These are phyloP conservation scores for Palloptera scutellata DNA, from an alignment of 2,888 invertebrate species.

Conservation along the genomic window DNA sequence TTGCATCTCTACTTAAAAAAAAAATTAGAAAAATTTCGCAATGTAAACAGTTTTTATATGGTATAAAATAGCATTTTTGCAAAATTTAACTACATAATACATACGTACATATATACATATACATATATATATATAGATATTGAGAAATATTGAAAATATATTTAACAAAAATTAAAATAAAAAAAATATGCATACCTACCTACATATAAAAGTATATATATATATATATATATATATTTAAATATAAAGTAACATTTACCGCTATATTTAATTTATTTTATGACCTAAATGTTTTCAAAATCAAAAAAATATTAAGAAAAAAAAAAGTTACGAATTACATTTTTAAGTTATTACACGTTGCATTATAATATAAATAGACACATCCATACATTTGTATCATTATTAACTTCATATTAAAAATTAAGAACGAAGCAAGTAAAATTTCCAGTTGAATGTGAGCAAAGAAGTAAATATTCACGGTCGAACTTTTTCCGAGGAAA, in stretches of 20 bases:
- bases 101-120: slow-evolving; percentile 19
- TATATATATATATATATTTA: slow-evolving; percentile 7
- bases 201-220: slow-evolving; percentile 14
- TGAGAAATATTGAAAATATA: slow-evolving; percentile 17
- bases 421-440: background rate
- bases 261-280: background rate
- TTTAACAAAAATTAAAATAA: slow-evolving; percentile 15
- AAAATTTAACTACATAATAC: slow-evolving; percentile 24
- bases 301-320: background rate
- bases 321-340: background rate
- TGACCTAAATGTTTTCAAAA: slow-evolving; percentile 2
- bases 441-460: background rate
- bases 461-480: background rate
- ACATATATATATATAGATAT: slow-evolving; percentile 15
- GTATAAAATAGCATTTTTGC: slow-evolving; percentile 21
- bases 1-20: slow-evolving; percentile 24
- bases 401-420: background rate
- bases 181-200: slow-evolving; percentile 10
- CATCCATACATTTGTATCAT: background rate
- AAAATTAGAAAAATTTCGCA: slow-evolving; percentile 12
- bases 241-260: slow-evolving; percentile 1
- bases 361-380: background rate
- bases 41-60: slow-evolving; percentile 11
- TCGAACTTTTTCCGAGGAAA: background rate
- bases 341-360: background rate